Evolutionary conservation across 2,797 vertebrate species (phyloP), one percentile per base, ranked within the genome.

Genomic region (Microctenopoma steveboyesi): DNA sequence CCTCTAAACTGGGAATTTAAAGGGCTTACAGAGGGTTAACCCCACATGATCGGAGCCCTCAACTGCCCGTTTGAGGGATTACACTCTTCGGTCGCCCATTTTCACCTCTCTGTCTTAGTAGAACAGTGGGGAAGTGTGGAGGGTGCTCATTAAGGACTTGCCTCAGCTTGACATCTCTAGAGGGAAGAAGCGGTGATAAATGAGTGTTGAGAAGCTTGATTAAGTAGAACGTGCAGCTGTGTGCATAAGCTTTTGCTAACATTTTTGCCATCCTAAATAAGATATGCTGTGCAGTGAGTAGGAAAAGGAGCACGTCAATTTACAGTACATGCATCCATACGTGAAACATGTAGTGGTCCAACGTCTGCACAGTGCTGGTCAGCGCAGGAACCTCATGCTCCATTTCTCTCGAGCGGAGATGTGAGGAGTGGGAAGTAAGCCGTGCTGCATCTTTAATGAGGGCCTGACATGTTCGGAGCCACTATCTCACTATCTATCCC

Each of bases 391-490:
- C 72, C 71, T 79, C 75, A 80, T 86, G 87, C 88, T 87, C 89
- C 72, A 86, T 78, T 87, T 86, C 86, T 81, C 72, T 75, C 75
- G 58, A 10, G 61, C 56, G 37, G 60, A 78, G 80, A 91, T 80
- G 71, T 88, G 86, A 81, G 78, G 74, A 71, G 83, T 89, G 87
- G 87, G 83, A 90, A 89, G 81, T 85, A 88, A 89, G 84, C 47
- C 52, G 14, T 65, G 48, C 58, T 93, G 84, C 90, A 93, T 91
- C 82, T 91, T 94, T 93, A 89, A 93, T 94, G 90, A 89, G 63
- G 81, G 72, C 77, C 87, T 92, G 88, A 85, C 84, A 88, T 91
- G 82, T 87, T 83, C 62, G 64, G 78, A 79, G 75, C 76, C 69
- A 63, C 58, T 62, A 66, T 82, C 80, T 85, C 78, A 77, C 79